A percentile compares a stretch with the other conserved stretches of the same genome.
Conservation (phyloP, 2,888 invertebrate genomes). For the Ochlodes sylvanus region DNA sequence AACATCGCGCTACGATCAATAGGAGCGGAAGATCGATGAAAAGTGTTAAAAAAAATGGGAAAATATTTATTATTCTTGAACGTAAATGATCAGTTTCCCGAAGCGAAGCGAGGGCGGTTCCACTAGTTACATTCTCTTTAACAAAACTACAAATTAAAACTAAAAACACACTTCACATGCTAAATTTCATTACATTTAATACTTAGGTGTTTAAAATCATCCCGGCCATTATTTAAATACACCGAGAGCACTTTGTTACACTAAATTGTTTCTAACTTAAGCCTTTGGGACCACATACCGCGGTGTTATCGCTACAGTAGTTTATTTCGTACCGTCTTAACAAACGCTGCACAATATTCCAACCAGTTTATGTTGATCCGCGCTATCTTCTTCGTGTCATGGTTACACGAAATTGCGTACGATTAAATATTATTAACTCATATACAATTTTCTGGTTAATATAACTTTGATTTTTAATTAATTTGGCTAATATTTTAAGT, state of each 20-base stretch:
- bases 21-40: no score
- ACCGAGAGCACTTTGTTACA: conserved; percentile 27
- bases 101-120: no score
- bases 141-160: no score
- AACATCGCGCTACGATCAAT: no score
- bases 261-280: conserved; percentile 35
- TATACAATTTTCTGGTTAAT: no score
- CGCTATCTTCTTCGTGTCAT: conserved; percentile 1
- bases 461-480: no score
- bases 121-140: no score
- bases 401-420: not conserved
- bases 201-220: conserved; percentile 3
- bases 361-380: conserved; percentile 17
- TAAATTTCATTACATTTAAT: not conserved
- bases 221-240: conserved; percentile 22
- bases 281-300: conserved; percentile 59
- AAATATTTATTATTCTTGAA: no score
- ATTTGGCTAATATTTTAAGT: no score
- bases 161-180: not conserved
- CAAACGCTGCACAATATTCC: conserved; percentile 59
- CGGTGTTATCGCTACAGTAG: conserved; percentile 64
- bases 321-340: conserved; percentile 73
- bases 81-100: no score
- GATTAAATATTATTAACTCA: not conserved
- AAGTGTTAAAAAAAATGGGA: no score